Percentiles rank a stretch among this genome's conserved stretches.
These are phyloP conservation scores for Naja naja DNA, from an alignment of 2,113 vertebrate genomes.

Conservation along the genomic window DNA sequence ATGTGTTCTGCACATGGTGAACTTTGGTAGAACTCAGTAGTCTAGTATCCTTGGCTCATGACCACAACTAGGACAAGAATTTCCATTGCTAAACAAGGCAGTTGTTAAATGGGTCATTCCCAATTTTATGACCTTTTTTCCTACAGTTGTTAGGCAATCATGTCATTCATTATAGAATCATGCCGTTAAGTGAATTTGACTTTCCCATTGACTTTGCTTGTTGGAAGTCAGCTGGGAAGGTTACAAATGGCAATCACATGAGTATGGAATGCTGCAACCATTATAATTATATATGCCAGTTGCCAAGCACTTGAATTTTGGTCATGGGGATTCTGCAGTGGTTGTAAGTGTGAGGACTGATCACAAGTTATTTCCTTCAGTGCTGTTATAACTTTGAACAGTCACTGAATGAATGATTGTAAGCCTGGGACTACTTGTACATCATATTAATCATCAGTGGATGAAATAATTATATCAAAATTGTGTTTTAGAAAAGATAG, in stretches of 20 bases:
- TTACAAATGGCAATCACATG: background rate
- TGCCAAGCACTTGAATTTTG: background rate
- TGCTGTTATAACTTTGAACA: background rate
- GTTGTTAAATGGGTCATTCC: background rate
- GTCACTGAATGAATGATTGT: background rate
- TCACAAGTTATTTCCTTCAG: background rate
- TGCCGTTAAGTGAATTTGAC: background rate
- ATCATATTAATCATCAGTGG: slow-evolving; percentile 4
- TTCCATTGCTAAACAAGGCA: background rate
- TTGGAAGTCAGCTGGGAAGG: background rate
- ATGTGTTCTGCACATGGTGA: background rate
- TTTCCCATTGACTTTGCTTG: background rate
- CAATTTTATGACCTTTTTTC: background rate
- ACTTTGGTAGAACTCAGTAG: background rate
- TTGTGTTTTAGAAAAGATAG: background rate
- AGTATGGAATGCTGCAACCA: background rate
- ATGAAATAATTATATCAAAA: slow-evolving; percentile 21
- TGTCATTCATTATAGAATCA: background rate
- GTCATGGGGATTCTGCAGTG: background rate
- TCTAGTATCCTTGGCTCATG: background rate
- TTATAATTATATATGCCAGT: background rate
- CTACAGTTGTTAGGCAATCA: background rate
- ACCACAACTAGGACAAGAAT: too few species aligned
- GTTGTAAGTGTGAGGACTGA: background rate
- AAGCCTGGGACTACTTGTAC: background rate